Conservation (phyloP, 2,888 invertebrate genomes). For the Lymantria dispar region DNA sequence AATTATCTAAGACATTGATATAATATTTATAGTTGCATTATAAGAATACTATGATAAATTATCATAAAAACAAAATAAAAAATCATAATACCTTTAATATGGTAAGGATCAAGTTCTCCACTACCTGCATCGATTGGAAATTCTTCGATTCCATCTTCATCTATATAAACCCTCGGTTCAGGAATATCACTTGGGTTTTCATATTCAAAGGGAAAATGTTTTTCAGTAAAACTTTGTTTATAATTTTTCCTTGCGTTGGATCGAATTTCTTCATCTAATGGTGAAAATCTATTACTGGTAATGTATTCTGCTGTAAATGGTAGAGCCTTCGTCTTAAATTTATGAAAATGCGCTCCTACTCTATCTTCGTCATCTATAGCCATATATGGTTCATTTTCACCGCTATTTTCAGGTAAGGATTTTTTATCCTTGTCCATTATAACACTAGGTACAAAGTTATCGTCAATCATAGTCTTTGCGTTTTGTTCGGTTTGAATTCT, state of each 20-base stretch:
- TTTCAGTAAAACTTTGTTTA: constrained; percentile 70
- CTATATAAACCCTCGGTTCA: constrained; percentile 82
- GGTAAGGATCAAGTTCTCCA: constrained; percentile 63
- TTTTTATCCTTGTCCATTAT: constrained; percentile 66
- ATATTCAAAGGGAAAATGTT: constrained; percentile 76
- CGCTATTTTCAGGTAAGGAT: constrained; percentile 45
- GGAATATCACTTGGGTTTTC: constrained; percentile 72
- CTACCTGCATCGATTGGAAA: constrained; percentile 67
- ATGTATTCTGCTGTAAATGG: constrained; percentile 70
- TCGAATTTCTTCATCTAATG: constrained; percentile 68
- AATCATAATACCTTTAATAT: constrained; percentile 54
- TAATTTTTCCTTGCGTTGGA: constrained; percentile 73
- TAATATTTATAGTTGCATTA: constrained; percentile 2
- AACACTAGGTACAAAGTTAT: constrained; percentile 31
- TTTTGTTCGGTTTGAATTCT: constrained; percentile 61
- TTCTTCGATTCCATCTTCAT: constrained; percentile 76
- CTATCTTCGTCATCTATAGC: constrained; percentile 74
- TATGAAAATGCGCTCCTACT: constrained; percentile 71
- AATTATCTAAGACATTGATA: constrained; percentile 28
- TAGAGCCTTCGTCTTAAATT: constrained; percentile 57
- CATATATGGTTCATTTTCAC: constrained; percentile 51
- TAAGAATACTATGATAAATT: neutral
- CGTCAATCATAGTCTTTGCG: constrained; percentile 34
- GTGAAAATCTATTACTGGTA: constrained; percentile 63
- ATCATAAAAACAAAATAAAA: neutral